Evolutionary conservation across 1,140 invertebrate genomes (phyloP).

Genomic region (Panonychus citri): DNA sequence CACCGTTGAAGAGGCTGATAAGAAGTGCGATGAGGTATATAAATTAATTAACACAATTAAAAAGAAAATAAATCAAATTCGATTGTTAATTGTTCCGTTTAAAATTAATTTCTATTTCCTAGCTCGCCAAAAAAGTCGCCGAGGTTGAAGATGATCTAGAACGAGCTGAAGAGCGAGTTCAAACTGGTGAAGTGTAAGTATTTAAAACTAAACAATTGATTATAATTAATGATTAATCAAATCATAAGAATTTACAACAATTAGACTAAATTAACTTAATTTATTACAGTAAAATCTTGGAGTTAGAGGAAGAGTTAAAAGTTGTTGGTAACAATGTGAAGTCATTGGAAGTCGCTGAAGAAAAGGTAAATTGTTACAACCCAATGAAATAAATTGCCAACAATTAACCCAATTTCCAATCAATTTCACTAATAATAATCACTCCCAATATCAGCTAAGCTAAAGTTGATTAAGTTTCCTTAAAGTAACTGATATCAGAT

Average conservation of each 20-base stretch:
- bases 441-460: no score
- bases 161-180: conserved; percentile 96
- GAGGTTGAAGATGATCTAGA: conserved; percentile 99
- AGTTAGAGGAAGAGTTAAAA: conserved; percentile 94
- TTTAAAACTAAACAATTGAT: not conserved
- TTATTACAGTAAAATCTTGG: conserved; percentile 68
- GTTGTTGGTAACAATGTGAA: conserved; percentile 99
- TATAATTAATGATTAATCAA: not conserved
- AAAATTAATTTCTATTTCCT: not conserved
- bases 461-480: no score
- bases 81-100: not conserved
- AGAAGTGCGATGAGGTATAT: conserved; percentile 99
- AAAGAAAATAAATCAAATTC: no score
- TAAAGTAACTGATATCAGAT: no score
- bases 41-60: no score
- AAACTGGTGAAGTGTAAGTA: conserved; percentile 95
- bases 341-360: conserved; percentile 95
- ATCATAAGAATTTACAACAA: not conserved
- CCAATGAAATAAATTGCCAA: no score
- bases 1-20: conserved; percentile 98
- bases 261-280: not conserved
- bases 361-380: conserved; percentile 62
- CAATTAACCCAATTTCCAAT: no score
- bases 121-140: conserved; percentile 99
- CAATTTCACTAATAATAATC: no score